These are phyloP conservation scores for Gibbula magus DNA, from an alignment of 2,888 invertebrate species.

Conservation along the genomic window DNA sequence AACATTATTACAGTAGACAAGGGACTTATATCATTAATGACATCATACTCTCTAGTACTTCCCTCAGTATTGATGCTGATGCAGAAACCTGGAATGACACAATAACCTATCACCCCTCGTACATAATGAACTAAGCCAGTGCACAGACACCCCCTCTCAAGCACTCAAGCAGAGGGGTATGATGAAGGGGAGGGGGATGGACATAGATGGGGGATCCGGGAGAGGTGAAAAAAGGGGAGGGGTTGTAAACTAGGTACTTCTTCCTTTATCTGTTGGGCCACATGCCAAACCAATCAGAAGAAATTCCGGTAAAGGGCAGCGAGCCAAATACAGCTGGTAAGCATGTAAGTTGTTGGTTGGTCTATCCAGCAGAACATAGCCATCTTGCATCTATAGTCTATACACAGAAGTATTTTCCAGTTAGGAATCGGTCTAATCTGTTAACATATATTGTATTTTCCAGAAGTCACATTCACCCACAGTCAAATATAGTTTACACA, in stretches of 20 bases:
- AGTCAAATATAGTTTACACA: background rate
- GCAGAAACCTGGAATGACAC: too few species aligned
- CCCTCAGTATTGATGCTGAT: too few species aligned
- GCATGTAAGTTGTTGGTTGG: background rate
- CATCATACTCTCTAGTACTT: too few species aligned
- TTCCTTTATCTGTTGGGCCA: background rate
- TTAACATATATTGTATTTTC: background rate
- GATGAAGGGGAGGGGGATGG: background rate
- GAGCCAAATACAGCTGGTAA: conserved; percentile 50
- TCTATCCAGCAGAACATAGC: background rate
- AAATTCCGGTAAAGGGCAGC: conserved; percentile 52
- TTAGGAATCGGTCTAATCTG: too few species aligned
- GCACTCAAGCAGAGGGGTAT: background rate
- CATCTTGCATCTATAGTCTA: background rate
- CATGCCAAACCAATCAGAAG: conserved; percentile 25
- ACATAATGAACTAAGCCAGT: background rate
- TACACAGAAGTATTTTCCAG: background rate
- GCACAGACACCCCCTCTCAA: background rate
- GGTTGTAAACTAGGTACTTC: background rate
- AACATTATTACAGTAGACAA: too few species aligned
- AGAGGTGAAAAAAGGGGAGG: background rate
- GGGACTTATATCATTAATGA: too few species aligned
- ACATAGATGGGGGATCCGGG: background rate
- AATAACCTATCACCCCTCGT: background rate
- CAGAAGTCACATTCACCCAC: background rate